Percentiles rank a stretch among this genome's conserved stretches.
These are phyloP conservation scores for Neopipo cinnamomea DNA, from an alignment of 2,113 vertebrate genomes.

Conservation along the genomic window DNA sequence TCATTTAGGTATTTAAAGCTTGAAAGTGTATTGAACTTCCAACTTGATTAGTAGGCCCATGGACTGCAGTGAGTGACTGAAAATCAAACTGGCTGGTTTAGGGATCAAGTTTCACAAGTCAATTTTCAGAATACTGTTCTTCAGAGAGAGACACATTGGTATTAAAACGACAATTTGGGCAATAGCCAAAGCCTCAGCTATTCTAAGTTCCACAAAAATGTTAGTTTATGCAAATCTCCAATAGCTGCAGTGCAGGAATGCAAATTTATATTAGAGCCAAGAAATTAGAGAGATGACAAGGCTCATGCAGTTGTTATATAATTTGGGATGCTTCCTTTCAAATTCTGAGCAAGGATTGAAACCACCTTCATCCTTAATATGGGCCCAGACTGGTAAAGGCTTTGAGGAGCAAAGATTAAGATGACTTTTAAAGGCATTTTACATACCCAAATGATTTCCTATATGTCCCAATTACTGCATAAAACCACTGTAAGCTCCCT, in stretches of 20 bases:
- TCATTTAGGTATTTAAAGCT: conserved; percentile 16
- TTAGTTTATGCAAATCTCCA: neutral
- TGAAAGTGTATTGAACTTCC: conserved; percentile 10
- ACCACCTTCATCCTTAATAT: neutral
- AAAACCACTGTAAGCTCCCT: neutral
- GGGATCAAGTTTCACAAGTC: conserved; percentile 10
- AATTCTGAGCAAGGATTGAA: neutral
- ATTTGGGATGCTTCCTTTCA: neutral
- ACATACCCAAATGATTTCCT: neutral
- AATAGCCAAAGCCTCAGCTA: neutral
- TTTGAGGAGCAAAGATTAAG: neutral
- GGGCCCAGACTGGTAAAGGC: neutral
- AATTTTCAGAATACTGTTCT: conserved; percentile 32
- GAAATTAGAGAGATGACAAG: neutral
- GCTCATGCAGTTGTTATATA: neutral
- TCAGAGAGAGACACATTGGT: neutral
- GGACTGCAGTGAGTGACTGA: neutral
- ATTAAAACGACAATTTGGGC: conserved; percentile 16
- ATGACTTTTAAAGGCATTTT: neutral
- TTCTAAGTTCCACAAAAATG: neutral
- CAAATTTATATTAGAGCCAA: neutral
- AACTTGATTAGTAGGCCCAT: neutral
- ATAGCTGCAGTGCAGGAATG: neutral
- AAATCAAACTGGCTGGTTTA: conserved; percentile 22
- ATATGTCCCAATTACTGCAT: neutral